These are phyloP conservation scores for Eudyptes chrysolophus DNA, from an alignment of 2,113 vertebrate genomes.

Conservation along the genomic window DNA sequence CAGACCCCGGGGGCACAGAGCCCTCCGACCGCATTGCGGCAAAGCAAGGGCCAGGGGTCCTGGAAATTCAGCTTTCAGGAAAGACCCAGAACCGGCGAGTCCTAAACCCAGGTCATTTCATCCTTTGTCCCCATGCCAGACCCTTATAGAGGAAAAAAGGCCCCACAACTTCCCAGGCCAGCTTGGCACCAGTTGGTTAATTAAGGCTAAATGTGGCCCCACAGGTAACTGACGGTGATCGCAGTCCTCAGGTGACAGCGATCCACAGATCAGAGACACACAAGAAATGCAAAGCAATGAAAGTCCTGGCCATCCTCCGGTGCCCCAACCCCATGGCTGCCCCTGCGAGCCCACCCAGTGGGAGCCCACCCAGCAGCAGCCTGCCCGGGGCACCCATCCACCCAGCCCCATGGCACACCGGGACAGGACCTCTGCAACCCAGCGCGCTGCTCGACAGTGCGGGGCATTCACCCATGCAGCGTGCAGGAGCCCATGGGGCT, in stretches of 20 bases:
- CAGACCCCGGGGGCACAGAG: rapidly evolving
- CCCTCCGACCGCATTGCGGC: rapidly evolving
- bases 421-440: rapidly evolving
- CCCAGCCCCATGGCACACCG: rapidly evolving
- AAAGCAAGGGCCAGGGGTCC: too few species aligned
- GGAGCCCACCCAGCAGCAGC: not conserved
- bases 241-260: not conserved
- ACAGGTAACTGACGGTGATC: rapidly evolving
- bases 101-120: not conserved
- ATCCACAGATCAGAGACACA: rapidly evolving
- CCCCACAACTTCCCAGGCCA: rapidly evolving
- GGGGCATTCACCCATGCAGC: not conserved
- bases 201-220: not conserved
- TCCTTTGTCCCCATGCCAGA: not conserved
- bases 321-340: rapidly evolving
- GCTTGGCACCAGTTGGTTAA: not conserved
- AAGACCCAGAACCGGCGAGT: rapidly evolving
- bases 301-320: not conserved
- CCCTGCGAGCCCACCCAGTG: not conserved
- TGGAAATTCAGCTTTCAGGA: not conserved
- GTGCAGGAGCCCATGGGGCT: too few species aligned
- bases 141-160: not conserved
- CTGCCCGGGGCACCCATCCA: not conserved
- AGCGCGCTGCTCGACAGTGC: not conserved
- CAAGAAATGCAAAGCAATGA: not conserved